Evolutionary conservation across 2,888 invertebrate genomes (phyloP).

Genomic region (Cerastoderma edule): DNA sequence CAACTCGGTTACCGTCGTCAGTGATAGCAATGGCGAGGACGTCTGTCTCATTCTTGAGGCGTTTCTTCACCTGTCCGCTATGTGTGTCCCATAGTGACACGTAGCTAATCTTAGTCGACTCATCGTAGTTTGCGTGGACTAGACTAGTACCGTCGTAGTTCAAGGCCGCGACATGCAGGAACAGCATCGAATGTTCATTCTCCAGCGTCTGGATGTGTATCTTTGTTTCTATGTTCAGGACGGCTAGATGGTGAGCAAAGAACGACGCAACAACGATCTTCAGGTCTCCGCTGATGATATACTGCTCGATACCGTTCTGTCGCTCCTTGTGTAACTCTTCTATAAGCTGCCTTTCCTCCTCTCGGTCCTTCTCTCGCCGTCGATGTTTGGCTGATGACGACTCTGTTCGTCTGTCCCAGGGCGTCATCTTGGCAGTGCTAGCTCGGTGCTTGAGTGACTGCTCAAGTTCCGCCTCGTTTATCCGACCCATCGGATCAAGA

Average conservation of each 20-base stretch:
- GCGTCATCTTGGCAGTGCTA: conserved; percentile 76
- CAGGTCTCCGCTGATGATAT: conserved; percentile 78
- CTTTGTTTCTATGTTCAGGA: conserved; percentile 78
- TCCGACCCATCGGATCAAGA: conserved; percentile 55
- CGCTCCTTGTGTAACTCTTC: conserved; percentile 78
- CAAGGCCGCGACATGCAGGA: conserved; percentile 78
- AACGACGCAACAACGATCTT: conserved; percentile 80
- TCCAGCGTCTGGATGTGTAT: conserved; percentile 78
- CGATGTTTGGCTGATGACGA: conserved; percentile 67
- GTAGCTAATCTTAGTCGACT: conserved; percentile 79
- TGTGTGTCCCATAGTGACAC: conserved; percentile 81
- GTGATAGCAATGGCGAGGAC: conserved; percentile 80
- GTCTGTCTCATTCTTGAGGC: conserved; percentile 79
- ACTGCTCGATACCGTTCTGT: conserved; percentile 80
- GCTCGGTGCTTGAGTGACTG: conserved; percentile 55
- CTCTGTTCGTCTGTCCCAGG: conserved; percentile 80
- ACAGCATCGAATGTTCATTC: conserved; percentile 79
- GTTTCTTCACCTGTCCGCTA: conserved; percentile 73
- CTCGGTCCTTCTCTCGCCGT: conserved; percentile 72
- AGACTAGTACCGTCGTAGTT: conserved; percentile 77
- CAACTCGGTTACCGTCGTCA: conserved; percentile 75
- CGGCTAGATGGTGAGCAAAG: conserved; percentile 82
- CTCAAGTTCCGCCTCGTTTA: conserved; percentile 52
- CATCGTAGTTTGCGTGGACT: conserved; percentile 82
- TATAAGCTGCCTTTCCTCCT: conserved; percentile 66